Evolutionary conservation across 2,888 invertebrate genomes (phyloP).

Genomic region (Agrochola litura): DNA sequence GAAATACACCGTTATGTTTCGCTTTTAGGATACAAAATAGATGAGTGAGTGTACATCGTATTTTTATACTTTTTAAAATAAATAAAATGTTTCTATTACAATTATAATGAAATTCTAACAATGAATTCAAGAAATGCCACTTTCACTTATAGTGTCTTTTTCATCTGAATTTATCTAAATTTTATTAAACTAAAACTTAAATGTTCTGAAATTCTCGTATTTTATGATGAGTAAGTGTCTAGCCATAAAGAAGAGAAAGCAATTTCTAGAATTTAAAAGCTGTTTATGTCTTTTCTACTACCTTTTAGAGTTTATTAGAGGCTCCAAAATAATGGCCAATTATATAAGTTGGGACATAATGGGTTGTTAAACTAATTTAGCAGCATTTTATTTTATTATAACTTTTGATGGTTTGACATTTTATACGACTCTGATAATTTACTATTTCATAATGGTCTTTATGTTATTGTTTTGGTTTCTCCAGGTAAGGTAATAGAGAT

Average conservation of each 20-base stretch:
- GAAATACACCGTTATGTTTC: background rate
- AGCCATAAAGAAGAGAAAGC: background rate
- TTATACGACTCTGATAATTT: background rate
- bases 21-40: background rate
- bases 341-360: conserved; percentile 28
- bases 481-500: background rate
- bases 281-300: conserved; percentile 24
- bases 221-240: conserved; percentile 26
- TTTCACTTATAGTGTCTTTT: background rate
- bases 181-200: background rate
- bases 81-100: background rate
- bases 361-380: conserved; percentile 45
- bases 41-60: background rate
- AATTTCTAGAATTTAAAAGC: conserved; percentile 21
- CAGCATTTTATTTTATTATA: conserved; percentile 25
- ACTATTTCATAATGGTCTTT: background rate
- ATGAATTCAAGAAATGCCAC: background rate
- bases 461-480: background rate
- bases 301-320: conserved; percentile 31
- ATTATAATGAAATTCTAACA: background rate
- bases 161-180: background rate
- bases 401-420: conserved; percentile 15
- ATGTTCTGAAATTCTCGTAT: conserved; percentile 5
- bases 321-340: conserved; percentile 25
- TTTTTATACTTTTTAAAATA: background rate